Evolutionary conservation across 2,888 invertebrate species (phyloP).

Genomic region (Thalpophila matura): DNA sequence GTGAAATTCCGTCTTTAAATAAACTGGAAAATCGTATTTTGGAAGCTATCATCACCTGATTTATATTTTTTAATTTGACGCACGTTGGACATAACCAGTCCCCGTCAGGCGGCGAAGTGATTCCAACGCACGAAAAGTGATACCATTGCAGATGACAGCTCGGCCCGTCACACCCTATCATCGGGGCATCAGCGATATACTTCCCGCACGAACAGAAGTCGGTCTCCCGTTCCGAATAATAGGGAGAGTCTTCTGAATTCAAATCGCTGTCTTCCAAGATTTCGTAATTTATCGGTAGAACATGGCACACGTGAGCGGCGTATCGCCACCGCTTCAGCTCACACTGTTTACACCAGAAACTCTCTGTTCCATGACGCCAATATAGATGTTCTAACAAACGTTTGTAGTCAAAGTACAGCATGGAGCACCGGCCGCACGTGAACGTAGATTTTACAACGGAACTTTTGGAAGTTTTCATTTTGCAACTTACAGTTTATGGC

Average conservation of each 20-base stretch:
- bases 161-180: conserved; percentile 81
- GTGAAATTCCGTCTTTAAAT: no score
- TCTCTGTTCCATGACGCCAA: conserved; percentile 83
- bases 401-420: conserved; percentile 76
- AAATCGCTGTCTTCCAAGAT: conserved; percentile 46
- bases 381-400: conserved; percentile 79
- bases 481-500: conserved; percentile 53
- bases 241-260: conserved; percentile 48
- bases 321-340: conserved; percentile 75
- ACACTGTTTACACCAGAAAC: conserved; percentile 73
- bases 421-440: conserved; percentile 75
- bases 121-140: conserved; percentile 79
- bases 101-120: conserved; percentile 74
- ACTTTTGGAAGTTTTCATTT: conserved; percentile 67
- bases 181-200: conserved; percentile 68
- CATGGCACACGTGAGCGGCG: conserved; percentile 77
- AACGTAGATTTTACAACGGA: conserved; percentile 59
- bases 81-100: conserved; percentile 81
- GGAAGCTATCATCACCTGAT: conserved; percentile 49
- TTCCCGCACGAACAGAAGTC: conserved; percentile 78
- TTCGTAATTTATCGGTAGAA: conserved; percentile 73
- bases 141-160: conserved; percentile 77
- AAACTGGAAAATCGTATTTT: background rate
- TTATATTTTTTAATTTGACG: conserved; percentile 44
- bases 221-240: conserved; percentile 61